Base-by-base conservation (phyloP, 2,888 invertebrate species). In the Drosophila acutilabella region DNA sequence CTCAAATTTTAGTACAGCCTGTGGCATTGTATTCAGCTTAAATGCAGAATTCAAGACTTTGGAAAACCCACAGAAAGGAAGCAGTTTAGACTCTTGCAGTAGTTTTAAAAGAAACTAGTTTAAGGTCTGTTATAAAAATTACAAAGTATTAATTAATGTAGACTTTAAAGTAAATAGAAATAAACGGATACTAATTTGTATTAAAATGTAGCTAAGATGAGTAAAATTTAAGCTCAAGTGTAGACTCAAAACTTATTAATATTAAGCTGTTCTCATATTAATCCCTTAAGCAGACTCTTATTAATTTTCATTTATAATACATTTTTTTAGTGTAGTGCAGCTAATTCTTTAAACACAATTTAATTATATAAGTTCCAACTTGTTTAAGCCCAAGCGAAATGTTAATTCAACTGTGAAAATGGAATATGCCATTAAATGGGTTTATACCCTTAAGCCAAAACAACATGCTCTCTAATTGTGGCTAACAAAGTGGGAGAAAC, bases 401-500 rank as follows among this genome's bases (percentile, higher is more conserved):
- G 53, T n/a, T 33, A 38, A 36, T 16, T 33, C 56, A 57, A 36
- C 56, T 47, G 47, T 47, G 40, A 18, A 45, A 61, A 30, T 2
- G 10, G 13, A 42, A 44, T 20, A 33, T 30, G 20, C n/a, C 33
- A 41, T 18, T 38, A 38, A 26, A 45, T 3, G 26, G 40, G 20
- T 47, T 47, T 40, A 33, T 33, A 33, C 8, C 30, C 40, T 18
- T n/a, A 11, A 10, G 38, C 18, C n/a, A 5, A 53, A 42, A 16
- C 38, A 52, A 38, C 53, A 45, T 11, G 16, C 38, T 52, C 26
- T 61, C 23, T 53, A 53, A 61, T 61, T 61, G 54, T 56, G 33
- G 33, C 10, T 33, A 30, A 54, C 16, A 42, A 18, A 42, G 13
- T 23, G 14, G 11, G 2, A 7, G 42, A 42, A 42, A 2, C 8